Evolutionary conservation across 2,888 invertebrate genomes (phyloP), one percentile per base, ranked within the genome.

Genomic region (Sisyra nigra): DNA sequence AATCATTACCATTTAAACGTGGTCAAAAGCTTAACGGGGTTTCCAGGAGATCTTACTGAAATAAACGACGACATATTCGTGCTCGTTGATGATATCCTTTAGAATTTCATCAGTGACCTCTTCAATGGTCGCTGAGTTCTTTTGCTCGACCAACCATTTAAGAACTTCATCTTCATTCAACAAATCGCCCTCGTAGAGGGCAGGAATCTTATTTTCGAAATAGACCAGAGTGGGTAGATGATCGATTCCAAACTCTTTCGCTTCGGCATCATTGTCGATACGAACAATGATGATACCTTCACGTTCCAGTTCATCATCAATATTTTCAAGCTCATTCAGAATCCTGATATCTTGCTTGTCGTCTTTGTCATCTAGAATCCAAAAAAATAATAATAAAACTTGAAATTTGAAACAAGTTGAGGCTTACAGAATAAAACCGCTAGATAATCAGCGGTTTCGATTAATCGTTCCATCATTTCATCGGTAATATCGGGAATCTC

Each of bases 351-450:
- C 86, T 66, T 89, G 86, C 58, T 84, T 86, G 53, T 87, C 87
- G 42, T 89, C 86, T 59, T 86, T 87, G 55, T 89, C 87, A 62
- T 89, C 88, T 88, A 24, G 7, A 24, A 24, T n/a, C n/a, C n/a
- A n/a, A 24, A 7, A 3, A 24, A 24, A 24, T 24, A 24, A 24
- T 24, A 24, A 24, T 24, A 5, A 24, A 24, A 5, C 24, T 24
- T 24, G 5, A 24, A 11, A 35, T 35, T 15, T 15, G 11, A 15
- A n/a, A 3, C 35, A 35, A 13, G 9, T 35, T 8, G 9, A 35
- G n/a, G n/a, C n/a, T n/a, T 69, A 91, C 89, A 91, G 62, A 92
- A 92, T 52, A 91, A 75, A 50, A 91, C 91, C 43, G 89, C 91
- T 50, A 92, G 71, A 58, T 78, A 87, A 45, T 80, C 74, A 17